These are phyloP conservation scores for Zygothrica quintamaculata DNA, from an alignment of 2,888 invertebrate species.

Conservation along the genomic window DNA sequence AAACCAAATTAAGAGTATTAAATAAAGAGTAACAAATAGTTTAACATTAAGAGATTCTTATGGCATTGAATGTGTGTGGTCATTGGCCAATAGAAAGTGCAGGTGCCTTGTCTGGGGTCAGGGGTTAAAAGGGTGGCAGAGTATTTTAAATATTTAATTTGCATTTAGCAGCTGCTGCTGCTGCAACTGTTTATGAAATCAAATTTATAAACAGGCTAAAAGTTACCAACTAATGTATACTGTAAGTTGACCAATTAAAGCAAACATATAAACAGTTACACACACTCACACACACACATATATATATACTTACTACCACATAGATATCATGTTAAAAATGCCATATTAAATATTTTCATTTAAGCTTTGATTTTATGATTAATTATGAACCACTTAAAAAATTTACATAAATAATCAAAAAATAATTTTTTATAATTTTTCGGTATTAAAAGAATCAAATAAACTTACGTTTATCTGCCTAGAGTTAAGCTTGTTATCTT, in stretches of 20 bases:
- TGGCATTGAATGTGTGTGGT: constrained; percentile 2
- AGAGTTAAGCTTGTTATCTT: too few species aligned
- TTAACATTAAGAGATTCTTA: too few species aligned
- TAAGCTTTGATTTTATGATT: too few species aligned
- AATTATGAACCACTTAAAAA: background rate
- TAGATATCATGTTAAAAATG: constrained; percentile 9
- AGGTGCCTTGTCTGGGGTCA: too few species aligned
- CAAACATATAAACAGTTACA: constrained; percentile 1
- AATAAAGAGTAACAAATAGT: too few species aligned
- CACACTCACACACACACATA: background rate
- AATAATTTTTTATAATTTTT: too few species aligned
- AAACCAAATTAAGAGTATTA: constrained; percentile 1
- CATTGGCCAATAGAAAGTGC: too few species aligned
- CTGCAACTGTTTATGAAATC: constrained; percentile 24
- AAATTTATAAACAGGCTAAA: constrained; percentile 20
- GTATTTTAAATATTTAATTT: constrained; percentile 5
- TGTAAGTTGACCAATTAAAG: constrained; percentile 2
- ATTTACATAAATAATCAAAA: too few species aligned
- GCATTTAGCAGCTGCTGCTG: constrained; percentile 4
- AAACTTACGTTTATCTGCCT: too few species aligned
- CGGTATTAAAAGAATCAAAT: too few species aligned
- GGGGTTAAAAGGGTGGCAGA: too few species aligned
- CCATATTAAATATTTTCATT: background rate
- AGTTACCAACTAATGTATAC: constrained; percentile 11
- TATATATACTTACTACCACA: too few species aligned